These are phyloP conservation scores for Pollenia labialis DNA, from an alignment of 2,888 invertebrate genomes.

Conservation along the genomic window DNA sequence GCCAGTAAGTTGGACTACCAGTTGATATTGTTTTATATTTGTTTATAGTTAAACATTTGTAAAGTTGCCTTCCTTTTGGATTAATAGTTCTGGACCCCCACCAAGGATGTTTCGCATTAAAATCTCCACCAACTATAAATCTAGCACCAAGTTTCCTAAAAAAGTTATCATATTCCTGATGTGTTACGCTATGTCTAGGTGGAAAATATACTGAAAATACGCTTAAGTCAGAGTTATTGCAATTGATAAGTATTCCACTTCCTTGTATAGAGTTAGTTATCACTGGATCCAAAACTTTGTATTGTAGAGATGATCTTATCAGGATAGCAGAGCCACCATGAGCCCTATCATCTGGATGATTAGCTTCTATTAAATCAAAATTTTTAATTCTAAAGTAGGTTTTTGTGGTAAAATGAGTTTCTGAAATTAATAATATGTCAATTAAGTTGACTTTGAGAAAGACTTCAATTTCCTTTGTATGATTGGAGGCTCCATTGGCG, in stretches of 20 bases:
- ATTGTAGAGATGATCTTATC: too few relatives aligned
- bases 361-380: too few relatives aligned
- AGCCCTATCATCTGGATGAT: too few relatives aligned
- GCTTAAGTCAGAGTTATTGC: neutral
- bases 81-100: slow-evolving; percentile 59
- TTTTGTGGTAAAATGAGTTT: too few relatives aligned
- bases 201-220: slow-evolving; percentile 51
- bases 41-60: slow-evolving; percentile 36
- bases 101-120: slow-evolving; percentile 18
- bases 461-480: too few relatives aligned
- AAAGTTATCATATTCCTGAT: slow-evolving; percentile 19
- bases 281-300: too few relatives aligned
- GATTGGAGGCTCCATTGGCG: too few relatives aligned
- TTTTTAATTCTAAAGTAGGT: too few relatives aligned
- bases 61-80: slow-evolving; percentile 45
- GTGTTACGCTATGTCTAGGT: slow-evolving; percentile 43
- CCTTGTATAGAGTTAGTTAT: too few relatives aligned
- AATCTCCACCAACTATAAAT: slow-evolving; percentile 15
- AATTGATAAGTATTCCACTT: slow-evolving; percentile 31
- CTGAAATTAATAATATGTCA: too few relatives aligned
- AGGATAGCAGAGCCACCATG: too few relatives aligned
- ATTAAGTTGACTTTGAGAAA: too few relatives aligned
- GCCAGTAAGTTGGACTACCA: slow-evolving; percentile 48
- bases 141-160: slow-evolving; percentile 39
- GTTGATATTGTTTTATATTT: slow-evolving; percentile 35